phyloP scores from a whole-genome alignment of 2,797 vertebrate genomes.

The Spinibarbus caldwelli region DNA sequence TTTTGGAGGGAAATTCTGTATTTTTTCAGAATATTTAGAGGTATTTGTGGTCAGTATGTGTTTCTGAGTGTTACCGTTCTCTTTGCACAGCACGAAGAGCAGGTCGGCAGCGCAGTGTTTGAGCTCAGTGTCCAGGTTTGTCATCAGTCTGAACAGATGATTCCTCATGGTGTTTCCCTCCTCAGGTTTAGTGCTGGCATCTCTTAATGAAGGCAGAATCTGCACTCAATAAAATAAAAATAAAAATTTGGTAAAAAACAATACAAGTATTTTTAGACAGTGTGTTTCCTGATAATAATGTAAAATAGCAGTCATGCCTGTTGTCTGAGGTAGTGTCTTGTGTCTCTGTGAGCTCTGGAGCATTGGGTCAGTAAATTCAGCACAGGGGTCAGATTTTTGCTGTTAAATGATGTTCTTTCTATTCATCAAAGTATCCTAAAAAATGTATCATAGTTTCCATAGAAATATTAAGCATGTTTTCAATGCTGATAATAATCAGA shows the following conservation, averaged over 20 bases:
- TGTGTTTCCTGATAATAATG: neutral
- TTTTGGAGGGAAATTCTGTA: neutral
- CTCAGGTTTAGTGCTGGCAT: conserved; percentile 77
- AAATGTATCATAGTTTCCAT: too few species aligned
- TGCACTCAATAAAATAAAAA: conserved; percentile 1
- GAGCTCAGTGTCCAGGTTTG: conserved; percentile 80
- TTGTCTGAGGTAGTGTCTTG: conserved; percentile 77
- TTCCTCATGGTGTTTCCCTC: conserved; percentile 77
- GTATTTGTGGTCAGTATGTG: neutral
- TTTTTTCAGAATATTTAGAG: neutral
- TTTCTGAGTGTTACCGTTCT: conserved; percentile 63
- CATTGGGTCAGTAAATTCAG: conserved; percentile 81
- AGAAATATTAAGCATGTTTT: too few species aligned
- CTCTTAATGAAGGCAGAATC: conserved; percentile 78
- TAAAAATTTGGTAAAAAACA: neutral
- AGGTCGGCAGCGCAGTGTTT: conserved; percentile 84
- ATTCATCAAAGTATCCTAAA: too few species aligned
- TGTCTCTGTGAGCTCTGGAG: conserved; percentile 79
- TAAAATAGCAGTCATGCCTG: conserved; percentile 63
- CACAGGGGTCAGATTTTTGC: conserved; percentile 71
- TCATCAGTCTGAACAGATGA: conserved; percentile 82
- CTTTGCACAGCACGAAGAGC: conserved; percentile 85
- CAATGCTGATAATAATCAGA: neutral
- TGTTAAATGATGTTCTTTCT: too few species aligned
- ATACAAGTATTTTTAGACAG: neutral